Conservation (phyloP, 2,797 vertebrate genomes). For the Neosalanx taihuensis region DNA sequence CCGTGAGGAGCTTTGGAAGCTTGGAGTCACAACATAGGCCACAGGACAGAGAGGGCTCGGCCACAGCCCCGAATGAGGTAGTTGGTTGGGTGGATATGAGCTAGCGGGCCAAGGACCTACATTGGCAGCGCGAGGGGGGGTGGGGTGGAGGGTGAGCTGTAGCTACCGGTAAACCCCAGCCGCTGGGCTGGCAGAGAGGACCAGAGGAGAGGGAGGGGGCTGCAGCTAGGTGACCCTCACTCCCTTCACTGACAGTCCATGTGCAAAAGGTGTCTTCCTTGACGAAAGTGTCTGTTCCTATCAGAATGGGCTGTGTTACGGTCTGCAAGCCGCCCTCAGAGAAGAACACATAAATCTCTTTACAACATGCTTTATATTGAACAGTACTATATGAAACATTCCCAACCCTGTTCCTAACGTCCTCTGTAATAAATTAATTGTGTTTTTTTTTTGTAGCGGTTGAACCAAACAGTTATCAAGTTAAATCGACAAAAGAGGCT, state of each 20-base stretch:
- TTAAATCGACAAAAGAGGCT: slow-evolving; percentile 28
- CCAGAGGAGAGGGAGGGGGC: slow-evolving; percentile 46
- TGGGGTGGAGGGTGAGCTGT: slow-evolving; percentile 34
- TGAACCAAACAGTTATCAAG: background rate
- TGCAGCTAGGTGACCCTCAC: slow-evolving; percentile 56
- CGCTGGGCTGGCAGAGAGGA: slow-evolving; percentile 57
- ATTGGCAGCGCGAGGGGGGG: slow-evolving; percentile 60
- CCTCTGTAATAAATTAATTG: slow-evolving; percentile 62
- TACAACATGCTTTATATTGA: slow-evolving; percentile 72
- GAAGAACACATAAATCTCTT: slow-evolving; percentile 64
- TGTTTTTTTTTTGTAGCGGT: slow-evolving; percentile 37
- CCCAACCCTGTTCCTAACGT: slow-evolving; percentile 61
- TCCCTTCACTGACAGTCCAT: slow-evolving; percentile 62
- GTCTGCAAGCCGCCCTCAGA: slow-evolving; percentile 50
- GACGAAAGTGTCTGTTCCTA: slow-evolving; percentile 55
- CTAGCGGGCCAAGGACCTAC: slow-evolving; percentile 54
- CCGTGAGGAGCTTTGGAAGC: slow-evolving; percentile 60
- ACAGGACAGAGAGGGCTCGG: slow-evolving; percentile 52
- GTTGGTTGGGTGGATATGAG: slow-evolving; percentile 67
- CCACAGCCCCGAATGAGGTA: slow-evolving; percentile 72
- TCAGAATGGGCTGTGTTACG: slow-evolving; percentile 51
- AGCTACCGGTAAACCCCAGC: slow-evolving; percentile 62
- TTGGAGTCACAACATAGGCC: slow-evolving; percentile 60
- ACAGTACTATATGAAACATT: slow-evolving; percentile 61
- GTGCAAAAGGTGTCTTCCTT: slow-evolving; percentile 68